Evolutionary conservation across 1,140 invertebrate genomes (phyloP), one percentile per base, ranked within the genome.

Genomic region (Stenopsyche tienmushanensis): DNA sequence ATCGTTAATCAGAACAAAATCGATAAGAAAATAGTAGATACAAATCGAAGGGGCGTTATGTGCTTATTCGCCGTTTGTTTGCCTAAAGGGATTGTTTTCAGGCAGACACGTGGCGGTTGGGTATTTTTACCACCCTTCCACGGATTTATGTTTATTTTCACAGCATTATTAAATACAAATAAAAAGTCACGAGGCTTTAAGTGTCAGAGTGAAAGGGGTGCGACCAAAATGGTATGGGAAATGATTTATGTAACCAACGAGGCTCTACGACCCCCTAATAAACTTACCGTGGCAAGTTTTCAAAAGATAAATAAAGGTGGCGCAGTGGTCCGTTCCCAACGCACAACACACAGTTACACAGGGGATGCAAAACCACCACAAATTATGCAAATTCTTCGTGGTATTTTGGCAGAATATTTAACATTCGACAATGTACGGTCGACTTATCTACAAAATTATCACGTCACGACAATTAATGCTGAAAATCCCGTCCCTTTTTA

Each of bases 221-320:
- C 29, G 5, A 34, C 5, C 5, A 5, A 13, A 13, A 23, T 20
- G 58, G 59, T 23, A 8, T 15, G 59, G 25, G n/a, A 62, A 62
- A 62, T 62, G 59, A 62, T 62, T 62, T 62, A 62, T 62, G 44
- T 25, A 49, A 29, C 20, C 1, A 62, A 24, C 18, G 59, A 18
- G 20, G 45, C 53, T 18, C n/a, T 29, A 17, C n/a, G n/a, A n/a
- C 17, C 45, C 45, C n/a, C 15, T 62, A 62, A 49, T 50, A 62
- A 26, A 50, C 59, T 62, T 62, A 62, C 44, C 17, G 44, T n/a
- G 26, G 42, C 8, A 49, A 62, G 49, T 47, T 62, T 62, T 50
- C 44, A 41, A 50, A 62, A 49, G 59, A 62, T 62, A 62, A 62
- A 62, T 62, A 62, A 29, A 15, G 5, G 8, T n/a, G n/a, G n/a